Conservation (phyloP, 2,888 invertebrate genomes). For the Catocala nupta region DNA sequence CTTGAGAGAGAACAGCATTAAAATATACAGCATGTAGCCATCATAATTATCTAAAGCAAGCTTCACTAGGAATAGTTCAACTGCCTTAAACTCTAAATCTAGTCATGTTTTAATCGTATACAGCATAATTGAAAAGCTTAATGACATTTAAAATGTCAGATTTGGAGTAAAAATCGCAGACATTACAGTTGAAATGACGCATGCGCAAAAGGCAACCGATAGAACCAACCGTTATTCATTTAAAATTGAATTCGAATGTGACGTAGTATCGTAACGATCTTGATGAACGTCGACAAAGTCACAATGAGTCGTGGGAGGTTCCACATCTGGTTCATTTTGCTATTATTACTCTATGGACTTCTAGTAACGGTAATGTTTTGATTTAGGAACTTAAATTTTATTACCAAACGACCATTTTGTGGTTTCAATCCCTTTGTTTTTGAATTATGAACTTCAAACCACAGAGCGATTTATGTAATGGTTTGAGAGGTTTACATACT, state of each 20-base stretch:
- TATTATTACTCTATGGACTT: conserved; percentile 48
- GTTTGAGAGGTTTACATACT: too few species aligned
- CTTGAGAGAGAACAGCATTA: conserved; percentile 1
- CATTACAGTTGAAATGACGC: conserved; percentile 1
- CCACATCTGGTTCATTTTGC: conserved; percentile 56
- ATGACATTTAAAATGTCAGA: conserved; percentile 2
- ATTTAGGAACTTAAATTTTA: conserved; percentile 30
- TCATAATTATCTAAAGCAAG: too few species aligned
- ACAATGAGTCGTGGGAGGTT: conserved; percentile 62
- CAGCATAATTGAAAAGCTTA: conserved; percentile 1
- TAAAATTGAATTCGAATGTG: conserved; percentile 40
- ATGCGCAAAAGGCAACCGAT: conserved; percentile 26
- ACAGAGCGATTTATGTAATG: too few species aligned
- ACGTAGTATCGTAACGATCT: conserved; percentile 36
- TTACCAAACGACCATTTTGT: conserved; percentile 9
- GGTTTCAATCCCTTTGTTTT: conserved; percentile 4
- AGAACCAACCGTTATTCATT: conserved; percentile 34
- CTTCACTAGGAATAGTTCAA: too few species aligned
- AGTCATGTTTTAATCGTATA: conserved; percentile 3
- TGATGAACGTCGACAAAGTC: conserved; percentile 37
- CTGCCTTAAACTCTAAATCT: background rate
- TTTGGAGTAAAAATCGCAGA: background rate
- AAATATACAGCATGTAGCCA: background rate
- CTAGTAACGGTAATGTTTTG: conserved; percentile 40
- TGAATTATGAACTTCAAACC: too few species aligned